Evolutionary conservation across 2,113 vertebrate genomes (phyloP).

Genomic region (Herpetotheres cachinnans): DNA sequence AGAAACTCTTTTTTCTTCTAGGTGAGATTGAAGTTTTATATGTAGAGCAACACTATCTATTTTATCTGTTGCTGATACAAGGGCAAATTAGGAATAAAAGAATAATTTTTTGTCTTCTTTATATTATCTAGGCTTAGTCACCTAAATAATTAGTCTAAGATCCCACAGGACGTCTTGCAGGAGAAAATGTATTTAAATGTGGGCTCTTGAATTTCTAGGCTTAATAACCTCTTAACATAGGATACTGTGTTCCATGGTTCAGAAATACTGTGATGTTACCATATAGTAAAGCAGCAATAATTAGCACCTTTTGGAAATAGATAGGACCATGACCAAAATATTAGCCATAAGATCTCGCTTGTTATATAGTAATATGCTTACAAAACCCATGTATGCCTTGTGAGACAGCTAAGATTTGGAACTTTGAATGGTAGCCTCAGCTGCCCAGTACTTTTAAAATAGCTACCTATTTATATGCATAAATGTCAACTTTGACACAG

Average conservation of each 20-base stretch:
- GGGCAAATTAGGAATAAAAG: neutral
- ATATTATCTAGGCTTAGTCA: neutral
- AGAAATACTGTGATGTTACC: neutral
- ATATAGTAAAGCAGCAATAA: neutral
- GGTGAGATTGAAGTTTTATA: neutral
- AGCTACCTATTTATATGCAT: neutral
- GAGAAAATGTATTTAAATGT: neutral
- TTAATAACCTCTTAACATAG: neutral
- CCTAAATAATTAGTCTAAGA: neutral
- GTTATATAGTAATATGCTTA: neutral
- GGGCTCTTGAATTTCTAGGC: neutral
- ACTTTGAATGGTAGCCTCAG: neutral
- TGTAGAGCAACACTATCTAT: neutral
- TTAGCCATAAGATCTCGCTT: neutral
- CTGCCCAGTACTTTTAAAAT: neutral
- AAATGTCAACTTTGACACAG: neutral
- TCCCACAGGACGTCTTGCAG: neutral
- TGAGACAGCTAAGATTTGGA: neutral
- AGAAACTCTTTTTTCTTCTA: neutral
- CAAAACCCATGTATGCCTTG: fast-evolving
- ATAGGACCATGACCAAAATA: neutral
- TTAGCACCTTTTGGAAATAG: neutral
- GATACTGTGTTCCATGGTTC: neutral
- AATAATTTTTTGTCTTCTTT: neutral
- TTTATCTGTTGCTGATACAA: neutral